These are phyloP conservation scores for Chionoecetes opilio DNA, from an alignment of 1,140 invertebrate genomes.

Conservation along the genomic window DNA sequence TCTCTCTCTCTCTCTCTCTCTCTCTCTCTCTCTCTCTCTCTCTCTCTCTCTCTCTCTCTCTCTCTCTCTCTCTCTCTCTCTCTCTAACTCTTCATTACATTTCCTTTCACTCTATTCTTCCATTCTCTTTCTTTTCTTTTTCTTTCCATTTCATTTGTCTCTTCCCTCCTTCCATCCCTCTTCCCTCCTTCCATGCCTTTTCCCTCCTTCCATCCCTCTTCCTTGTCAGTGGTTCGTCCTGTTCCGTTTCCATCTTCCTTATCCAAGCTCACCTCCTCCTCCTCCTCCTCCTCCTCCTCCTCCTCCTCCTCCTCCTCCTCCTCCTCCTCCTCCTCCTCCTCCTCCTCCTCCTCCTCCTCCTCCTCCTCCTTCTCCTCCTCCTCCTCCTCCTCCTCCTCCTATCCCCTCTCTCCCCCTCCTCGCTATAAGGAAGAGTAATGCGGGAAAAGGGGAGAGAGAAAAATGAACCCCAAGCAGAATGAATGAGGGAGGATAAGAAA, in stretches of 20 bases:
- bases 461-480: no score
- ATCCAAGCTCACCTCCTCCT: not conserved
- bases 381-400: not conserved
- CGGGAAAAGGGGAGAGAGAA: constrained; percentile 1
- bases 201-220: not conserved
- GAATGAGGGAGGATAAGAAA: not conserved
- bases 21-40: no score
- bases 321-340: no score
- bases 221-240: not conserved
- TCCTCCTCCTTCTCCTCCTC: not conserved
- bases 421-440: not conserved
- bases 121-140: no score
- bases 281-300: no score
- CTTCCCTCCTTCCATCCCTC: no score
- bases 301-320: no score
- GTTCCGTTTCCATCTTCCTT: not conserved
- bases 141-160: no score
- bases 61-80: no score
- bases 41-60: not conserved
- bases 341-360: not conserved
- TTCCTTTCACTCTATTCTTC: no score
- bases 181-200: no score
- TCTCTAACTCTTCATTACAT: no score
- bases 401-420: not conserved
- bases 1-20: not conserved